Evolutionary conservation across 2,113 vertebrate genomes (phyloP).

Genomic region (Pterocles orientalis): DNA sequence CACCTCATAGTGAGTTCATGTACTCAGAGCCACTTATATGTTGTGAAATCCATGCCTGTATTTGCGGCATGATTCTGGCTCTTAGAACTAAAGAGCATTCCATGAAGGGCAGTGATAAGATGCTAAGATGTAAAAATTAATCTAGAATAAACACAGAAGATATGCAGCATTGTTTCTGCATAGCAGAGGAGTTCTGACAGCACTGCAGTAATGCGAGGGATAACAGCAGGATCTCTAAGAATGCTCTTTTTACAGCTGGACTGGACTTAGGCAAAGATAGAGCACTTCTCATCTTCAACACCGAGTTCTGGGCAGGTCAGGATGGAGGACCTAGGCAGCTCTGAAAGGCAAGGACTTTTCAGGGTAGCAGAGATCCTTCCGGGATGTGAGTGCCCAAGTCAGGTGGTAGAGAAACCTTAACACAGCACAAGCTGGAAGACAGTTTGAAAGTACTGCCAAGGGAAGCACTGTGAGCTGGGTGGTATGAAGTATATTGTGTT

Average conservation of each 20-base stretch:
- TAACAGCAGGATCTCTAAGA: not conserved
- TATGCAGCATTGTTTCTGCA: not conserved
- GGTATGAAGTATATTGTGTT: not conserved
- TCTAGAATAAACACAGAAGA: not conserved
- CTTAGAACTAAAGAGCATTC: slow-evolving; percentile 3
- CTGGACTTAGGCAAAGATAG: not conserved
- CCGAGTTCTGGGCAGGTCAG: not conserved
- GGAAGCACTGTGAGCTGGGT: not conserved
- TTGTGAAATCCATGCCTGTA: not conserved
- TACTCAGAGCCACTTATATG: not conserved
- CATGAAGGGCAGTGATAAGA: not conserved
- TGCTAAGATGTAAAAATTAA: not conserved
- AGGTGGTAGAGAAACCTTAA: not conserved
- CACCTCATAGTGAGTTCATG: not conserved
- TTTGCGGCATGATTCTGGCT: not conserved
- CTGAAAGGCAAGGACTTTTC: not conserved
- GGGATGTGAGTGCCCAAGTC: not conserved
- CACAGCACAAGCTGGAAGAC: not conserved
- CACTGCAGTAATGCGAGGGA: not conserved
- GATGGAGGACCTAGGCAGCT: not conserved
- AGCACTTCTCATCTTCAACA: not conserved
- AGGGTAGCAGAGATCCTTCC: not conserved
- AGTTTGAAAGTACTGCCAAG: not conserved
- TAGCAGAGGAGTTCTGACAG: not conserved
- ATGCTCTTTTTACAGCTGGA: not conserved